Evolutionary conservation across 2,113 vertebrate genomes (phyloP), one percentile per base, ranked within the genome.

Genomic region (Hypanus sabinus): DNA sequence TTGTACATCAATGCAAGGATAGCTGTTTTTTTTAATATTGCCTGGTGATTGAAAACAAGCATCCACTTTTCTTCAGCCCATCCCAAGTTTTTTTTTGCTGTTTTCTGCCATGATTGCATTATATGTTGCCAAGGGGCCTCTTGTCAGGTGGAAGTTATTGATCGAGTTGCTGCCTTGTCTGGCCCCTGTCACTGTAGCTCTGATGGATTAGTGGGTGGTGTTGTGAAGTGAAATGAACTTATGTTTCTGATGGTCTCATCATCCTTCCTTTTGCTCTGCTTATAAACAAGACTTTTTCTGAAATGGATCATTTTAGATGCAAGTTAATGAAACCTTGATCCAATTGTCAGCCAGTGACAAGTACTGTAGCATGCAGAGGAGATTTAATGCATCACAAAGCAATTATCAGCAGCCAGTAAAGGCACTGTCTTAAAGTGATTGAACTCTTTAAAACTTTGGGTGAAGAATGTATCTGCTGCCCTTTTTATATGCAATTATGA

Each of bases 171-270:
- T 90, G n/a, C 65, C 85, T 68, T 90, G 60, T 90, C 60, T 33
- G 60, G 85, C 60, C 60, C 85, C 85, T 90, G 30, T 90, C 85
- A 90, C 14, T 65, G 60, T 20, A 1, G 60, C 60, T 90, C 30
- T 90, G 60, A 68, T 90, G 62, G 85, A 90, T 90, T 90, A 65
- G 85, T 90, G 85, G 85, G 60, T 65, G 85, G 85, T 65, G 16
- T 60, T 6, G 5, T 65, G 30, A 65, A 65, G 60, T 90, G 30
- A 90, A 90, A 90, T 90, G 27, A 90, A 90, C 85, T 65, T 60
- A 90, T 65, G 5, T 30, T 62, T 90, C 85, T 90, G 60, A 62
- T 60, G 83, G 30, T 62, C 60, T 65, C n/a, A 62, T 90, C 57
- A 60, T 60, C 83, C 57, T 62, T 24, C 85, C 10, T 62, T n/a